These are phyloP conservation scores for Coreoperca whiteheadi DNA, from an alignment of 2,113 vertebrate species.

Conservation along the genomic window DNA sequence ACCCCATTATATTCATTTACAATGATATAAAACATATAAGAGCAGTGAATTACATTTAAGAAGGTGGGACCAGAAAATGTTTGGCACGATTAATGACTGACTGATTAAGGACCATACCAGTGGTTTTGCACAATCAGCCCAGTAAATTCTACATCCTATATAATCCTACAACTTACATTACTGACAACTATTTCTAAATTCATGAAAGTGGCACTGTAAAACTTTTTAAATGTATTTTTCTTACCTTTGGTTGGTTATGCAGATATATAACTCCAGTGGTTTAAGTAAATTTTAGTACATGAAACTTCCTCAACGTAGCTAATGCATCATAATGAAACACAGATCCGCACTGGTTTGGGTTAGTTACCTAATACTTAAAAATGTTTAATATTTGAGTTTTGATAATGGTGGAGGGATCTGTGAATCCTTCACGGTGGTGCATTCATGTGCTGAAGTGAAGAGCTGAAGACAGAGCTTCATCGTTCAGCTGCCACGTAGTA, in stretches of 20 bases:
- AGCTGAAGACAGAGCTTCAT: too few species aligned
- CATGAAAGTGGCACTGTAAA: too few species aligned
- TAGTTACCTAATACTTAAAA: background rate
- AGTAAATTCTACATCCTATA: background rate
- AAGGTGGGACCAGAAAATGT: too few species aligned
- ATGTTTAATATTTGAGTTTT: too few species aligned
- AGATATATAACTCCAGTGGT: too few species aligned
- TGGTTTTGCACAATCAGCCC: background rate
- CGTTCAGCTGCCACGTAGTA: too few species aligned
- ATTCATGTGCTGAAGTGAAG: too few species aligned
- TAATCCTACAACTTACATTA: background rate
- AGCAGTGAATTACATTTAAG: background rate
- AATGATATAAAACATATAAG: background rate
- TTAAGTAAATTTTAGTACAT: background rate
- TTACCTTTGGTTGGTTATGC: too few species aligned
- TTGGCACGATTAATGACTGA: background rate
- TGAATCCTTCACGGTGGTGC: too few species aligned
- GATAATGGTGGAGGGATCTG: too few species aligned
- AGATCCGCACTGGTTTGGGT: background rate
- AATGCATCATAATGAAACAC: constrained; percentile 11
- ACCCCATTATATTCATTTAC: background rate
- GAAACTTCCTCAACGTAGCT: background rate
- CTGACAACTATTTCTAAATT: background rate
- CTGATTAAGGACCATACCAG: background rate
- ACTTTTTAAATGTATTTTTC: background rate